phyloP scores from a whole-genome alignment of 2,797 vertebrate genomes.

The Tapera naevia region DNA sequence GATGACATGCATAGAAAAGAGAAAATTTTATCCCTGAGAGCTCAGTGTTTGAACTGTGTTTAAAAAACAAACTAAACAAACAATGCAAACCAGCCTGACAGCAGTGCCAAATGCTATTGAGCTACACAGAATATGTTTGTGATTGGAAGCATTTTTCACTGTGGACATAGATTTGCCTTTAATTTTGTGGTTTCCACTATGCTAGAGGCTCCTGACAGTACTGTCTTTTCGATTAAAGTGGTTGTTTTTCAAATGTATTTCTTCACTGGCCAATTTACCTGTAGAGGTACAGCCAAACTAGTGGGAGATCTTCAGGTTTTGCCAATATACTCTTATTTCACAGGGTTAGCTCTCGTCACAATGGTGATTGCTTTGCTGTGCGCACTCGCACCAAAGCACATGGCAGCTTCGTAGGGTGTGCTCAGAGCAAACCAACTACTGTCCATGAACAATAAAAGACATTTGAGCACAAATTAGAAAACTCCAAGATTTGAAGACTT shows the following conservation, averaged over 20 bases:
- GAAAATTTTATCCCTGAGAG: slow-evolving; percentile 30
- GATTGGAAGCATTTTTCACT: slow-evolving; percentile 39
- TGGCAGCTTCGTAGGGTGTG: neutral
- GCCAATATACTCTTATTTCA: neutral
- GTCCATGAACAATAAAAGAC: fast-evolving
- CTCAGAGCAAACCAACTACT: neutral
- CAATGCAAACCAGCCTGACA: slow-evolving; percentile 14
- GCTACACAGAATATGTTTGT: slow-evolving; percentile 7
- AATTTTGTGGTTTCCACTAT: neutral
- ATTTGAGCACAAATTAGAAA: neutral
- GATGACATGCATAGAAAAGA: slow-evolving; percentile 17
- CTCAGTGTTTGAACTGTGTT: slow-evolving; percentile 2
- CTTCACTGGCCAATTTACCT: neutral
- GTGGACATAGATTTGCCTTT: neutral
- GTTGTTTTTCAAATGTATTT: neutral
- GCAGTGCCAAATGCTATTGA: slow-evolving; percentile 22
- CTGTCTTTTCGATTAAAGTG: neutral
- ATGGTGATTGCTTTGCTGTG: neutral
- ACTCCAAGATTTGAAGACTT: neutral
- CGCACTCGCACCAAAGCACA: fast-evolving
- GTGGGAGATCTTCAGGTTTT: neutral
- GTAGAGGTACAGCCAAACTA: neutral
- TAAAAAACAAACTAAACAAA: neutral
- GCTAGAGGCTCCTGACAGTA: neutral
- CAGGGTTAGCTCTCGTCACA: neutral